Evolutionary conservation across 2,888 invertebrate genomes (phyloP).

Genomic region (Busseola fusca): DNA sequence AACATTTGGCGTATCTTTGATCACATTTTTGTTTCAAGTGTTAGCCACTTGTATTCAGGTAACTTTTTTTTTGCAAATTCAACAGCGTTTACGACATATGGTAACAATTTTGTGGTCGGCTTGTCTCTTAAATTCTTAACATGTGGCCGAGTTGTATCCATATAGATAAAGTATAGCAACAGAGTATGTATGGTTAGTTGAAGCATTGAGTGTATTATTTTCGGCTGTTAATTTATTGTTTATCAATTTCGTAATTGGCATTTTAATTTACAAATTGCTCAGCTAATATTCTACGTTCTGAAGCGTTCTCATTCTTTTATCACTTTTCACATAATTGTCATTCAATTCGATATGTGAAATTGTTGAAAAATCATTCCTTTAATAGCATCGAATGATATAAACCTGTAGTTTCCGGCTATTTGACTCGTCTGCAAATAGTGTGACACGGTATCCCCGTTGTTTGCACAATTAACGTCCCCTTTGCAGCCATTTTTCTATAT

Average conservation of each 20-base stretch:
- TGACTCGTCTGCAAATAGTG: constrained; percentile 57
- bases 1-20: constrained; percentile 17
- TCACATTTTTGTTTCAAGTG: constrained; percentile 49
- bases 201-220: constrained; percentile 20
- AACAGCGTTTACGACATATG: constrained; percentile 67
- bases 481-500: constrained; percentile 61
- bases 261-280: constrained; percentile 34
- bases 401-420: constrained; percentile 46
- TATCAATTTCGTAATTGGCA: constrained; percentile 5
- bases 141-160: constrained; percentile 62
- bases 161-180: constrained; percentile 31
- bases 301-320: constrained; percentile 18
- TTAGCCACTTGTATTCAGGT: constrained; percentile 71
- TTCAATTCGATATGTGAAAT: constrained; percentile 6
- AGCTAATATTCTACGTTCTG: constrained; percentile 7
- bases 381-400: constrained; percentile 8
- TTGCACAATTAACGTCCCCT: constrained; percentile 74
- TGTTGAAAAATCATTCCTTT: constrained; percentile 1
- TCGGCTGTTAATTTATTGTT: constrained; percentile 15
- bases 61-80: constrained; percentile 59
- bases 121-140: constrained; percentile 69
- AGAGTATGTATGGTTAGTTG: constrained; percentile 4
- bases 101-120: constrained; percentile 73
- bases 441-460: constrained; percentile 60
- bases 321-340: constrained; percentile 9